Evolutionary conservation across 2,797 vertebrate genomes (phyloP), one percentile per base, ranked within the genome.

Genomic region (Poecilia wingei): DNA sequence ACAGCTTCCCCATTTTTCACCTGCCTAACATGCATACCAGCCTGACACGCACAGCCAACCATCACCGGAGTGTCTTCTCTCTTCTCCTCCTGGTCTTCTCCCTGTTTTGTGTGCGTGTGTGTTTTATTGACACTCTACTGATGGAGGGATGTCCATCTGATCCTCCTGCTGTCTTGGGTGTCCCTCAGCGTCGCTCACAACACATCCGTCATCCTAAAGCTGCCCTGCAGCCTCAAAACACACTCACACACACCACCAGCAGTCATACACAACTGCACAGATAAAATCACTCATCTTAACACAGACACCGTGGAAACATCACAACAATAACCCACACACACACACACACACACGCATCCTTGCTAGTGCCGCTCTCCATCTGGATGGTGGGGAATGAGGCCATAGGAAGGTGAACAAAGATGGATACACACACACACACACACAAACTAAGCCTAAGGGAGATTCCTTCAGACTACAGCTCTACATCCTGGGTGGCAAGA

Each of bases 211-310:
- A 95, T 91, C 84, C 87, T 93, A 94, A 95, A 93, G 86, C 91
- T 93, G 92, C 95, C 96, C 95, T 33, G 86, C 91, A 95, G 95
- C 92, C 94, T 86, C 94, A 95, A 94, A 96, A 96, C 94, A 96
- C 87, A 94, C 84, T 78, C 83, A 79, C 57, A 76, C 83, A 85
- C 73, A 77, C 76, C 78, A 80, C 72, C 84, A 77, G 61, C 83
- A 85, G 80, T 85, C 89, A 93, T 78, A 93, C 87, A 91, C 79
- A 91, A 84, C 75, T 82, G 87, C 90, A 89, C 85, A 88, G 87
- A 93, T 90, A 92, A 91, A 89, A 94, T 91, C 86, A 4, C 83
- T 89, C 86, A 87, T 82, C 87, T 91, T 81, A 84, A 87, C 88
- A 84, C 86, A 80, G 81, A 81, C 87, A 85, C 86, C 64, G 10